Base-by-base conservation (phyloP, 2,888 invertebrate genomes). In the Kryphioiulus occultus region DNA sequence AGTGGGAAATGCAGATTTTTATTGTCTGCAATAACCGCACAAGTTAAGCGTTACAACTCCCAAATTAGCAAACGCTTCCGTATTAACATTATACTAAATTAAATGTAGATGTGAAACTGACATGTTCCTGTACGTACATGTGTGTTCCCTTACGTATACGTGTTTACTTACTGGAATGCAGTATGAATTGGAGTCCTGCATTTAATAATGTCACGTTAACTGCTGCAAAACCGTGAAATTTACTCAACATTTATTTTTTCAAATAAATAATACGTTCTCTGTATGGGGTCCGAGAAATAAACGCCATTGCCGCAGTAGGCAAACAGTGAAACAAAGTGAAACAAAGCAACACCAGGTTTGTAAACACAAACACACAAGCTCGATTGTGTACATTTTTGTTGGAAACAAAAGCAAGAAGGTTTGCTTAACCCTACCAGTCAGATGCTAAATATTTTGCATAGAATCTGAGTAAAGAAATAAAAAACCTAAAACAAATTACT, bases 141-240 rank as follows among this genome's bases (percentile, higher is more conserved):
- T 5, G 3, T 7, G n/a, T 59, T 15, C 17, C 10, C 9, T 47
- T 47, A n/a, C n/a, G n/a, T n/a, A 9, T 59, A n/a, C 15, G 3
- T 7, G n/a, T 59, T 15, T 47, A 22, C 7, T 26, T 26, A 15
- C 22, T 12, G 30, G 78, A 78, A 22, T 30, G 78, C 22, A 78
- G 4, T 30, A 78, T 78, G 15, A 78, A 78, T 30, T 78, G 78
- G 22, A 78, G 22, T 78, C 78, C 78, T 0, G 78, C 78, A 15
- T 78, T 9, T 78, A 22, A 30, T 78, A 78, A n/a, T 78, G 78
- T 78, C 78, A 78, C 30, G 26, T 78, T 78, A 15, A 12, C 78
- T 9, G 78, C 78, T 78, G 78, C 78, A 78, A 78, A 78, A 78
- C 78, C 78, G 30, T 78, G 78, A 78, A 78, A 78, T 78, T 78